Evolutionary conservation across 1,140 invertebrate genomes (phyloP).

Genomic region (Drosophila bocki): DNA sequence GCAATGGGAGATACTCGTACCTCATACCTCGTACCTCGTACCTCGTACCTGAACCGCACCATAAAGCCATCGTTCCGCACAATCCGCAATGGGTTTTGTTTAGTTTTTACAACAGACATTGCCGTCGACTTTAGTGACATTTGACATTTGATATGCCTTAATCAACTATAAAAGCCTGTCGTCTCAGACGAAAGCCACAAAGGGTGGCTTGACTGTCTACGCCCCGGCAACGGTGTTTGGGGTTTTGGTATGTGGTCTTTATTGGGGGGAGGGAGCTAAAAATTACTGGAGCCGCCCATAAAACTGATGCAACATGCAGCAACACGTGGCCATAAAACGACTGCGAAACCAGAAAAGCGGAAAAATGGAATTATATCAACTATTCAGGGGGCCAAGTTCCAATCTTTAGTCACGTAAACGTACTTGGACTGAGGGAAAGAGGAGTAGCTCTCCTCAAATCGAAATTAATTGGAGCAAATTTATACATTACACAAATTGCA

Average conservation of each 20-base stretch:
- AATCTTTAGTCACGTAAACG: slow-evolving; percentile 34
- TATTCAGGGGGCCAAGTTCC: slow-evolving; percentile 12
- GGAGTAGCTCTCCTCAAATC: neutral
- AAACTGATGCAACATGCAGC: slow-evolving; percentile 73
- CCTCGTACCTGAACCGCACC: slow-evolving; percentile 48
- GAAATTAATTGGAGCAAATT: slow-evolving; percentile 5
- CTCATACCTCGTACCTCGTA: neutral
- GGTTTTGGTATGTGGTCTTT: neutral
- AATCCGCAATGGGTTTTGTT: slow-evolving; percentile 54
- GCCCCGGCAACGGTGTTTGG: neutral
- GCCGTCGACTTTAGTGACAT: slow-evolving; percentile 75
- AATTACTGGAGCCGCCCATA: slow-evolving; percentile 57
- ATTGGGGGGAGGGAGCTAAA: slow-evolving; percentile 17
- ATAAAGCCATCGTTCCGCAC: slow-evolving; percentile 45
- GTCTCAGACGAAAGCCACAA: slow-evolving; percentile 46
- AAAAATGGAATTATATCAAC: slow-evolving; percentile 26
- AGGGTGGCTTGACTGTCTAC: slow-evolving; percentile 1
- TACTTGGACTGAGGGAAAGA: too few relatives aligned
- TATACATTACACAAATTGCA: slow-evolving; percentile 1
- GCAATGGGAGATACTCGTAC: slow-evolving; percentile 6
- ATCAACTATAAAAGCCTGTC: slow-evolving; percentile 80
- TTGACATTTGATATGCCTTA: slow-evolving; percentile 84
- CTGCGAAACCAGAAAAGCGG: slow-evolving; percentile 12
- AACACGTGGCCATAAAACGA: slow-evolving; percentile 75
- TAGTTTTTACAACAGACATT: slow-evolving; percentile 77